Base-by-base conservation (phyloP, 2,888 invertebrate genomes). In the Cephus pulcher region DNA sequence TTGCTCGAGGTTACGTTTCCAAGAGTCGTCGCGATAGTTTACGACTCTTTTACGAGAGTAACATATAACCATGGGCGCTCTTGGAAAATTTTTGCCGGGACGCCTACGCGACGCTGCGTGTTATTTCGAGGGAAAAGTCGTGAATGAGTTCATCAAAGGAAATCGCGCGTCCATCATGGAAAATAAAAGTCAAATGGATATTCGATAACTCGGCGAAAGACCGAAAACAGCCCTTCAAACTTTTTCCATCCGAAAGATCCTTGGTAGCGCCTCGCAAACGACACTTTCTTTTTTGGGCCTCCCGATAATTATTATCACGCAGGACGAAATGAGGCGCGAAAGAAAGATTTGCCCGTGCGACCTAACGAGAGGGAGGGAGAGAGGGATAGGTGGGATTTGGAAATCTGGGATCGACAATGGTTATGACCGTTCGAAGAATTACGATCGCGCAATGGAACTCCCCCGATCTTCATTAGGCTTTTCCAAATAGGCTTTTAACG, bases 401-500 rank as follows among this genome's bases (percentile, higher is more conserved):
- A 56, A 56, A 56, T 56, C 56, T 56, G 23, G 23, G 56, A 23
- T 56, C 23, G 56, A 23, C 15, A 56, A 56, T 56, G 23, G 23
- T 56, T 23, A 56, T 56, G 56, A 56, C 56, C 56, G 23, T 56
- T 56, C 9, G 56, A 23, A 23, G 56, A 56, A 56, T 56, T 56
- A 56, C 56, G 56, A 56, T 56, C 56, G 56, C 23, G 56, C 56
- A 23, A 56, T 23, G 23, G 9, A 56, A 76, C 81, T 78, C 70
- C 77, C 81, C 77, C 76, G 82, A 80, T 81, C 81, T 82, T 84
- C 80, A 80, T 84, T 81, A 81, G 80, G 79, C 75, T 73, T 35
- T 74, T 71, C 75, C 70, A 78, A 82, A 85, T 84, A 82, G 81
- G 78, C 82, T 82, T 80, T 83, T 83, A 84, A 84, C 81, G 85